Base-by-base conservation (phyloP, 2,888 invertebrate genomes). In the Andrena marginata region DNA sequence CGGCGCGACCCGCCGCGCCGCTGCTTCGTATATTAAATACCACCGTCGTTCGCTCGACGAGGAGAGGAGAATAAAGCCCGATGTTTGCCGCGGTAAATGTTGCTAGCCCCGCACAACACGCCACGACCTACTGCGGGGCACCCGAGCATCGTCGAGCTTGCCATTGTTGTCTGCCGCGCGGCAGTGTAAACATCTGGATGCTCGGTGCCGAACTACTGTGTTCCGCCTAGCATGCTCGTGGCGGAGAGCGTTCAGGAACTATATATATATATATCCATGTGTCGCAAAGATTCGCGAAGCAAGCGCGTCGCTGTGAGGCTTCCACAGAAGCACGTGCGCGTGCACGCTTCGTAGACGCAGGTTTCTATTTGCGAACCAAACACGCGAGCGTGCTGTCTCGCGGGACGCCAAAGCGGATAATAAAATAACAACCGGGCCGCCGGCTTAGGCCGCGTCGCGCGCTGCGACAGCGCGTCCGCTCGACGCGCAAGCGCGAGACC, bases 11-110 rank as follows among this genome's bases (percentile, higher is more conserved):
- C 72, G 33, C 71, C 63, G 35, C 51, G 49, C n/a, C n/a, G 20
- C 10, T 10, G 26, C 48, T 63, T 75, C 49, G 31, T 75, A 26
- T 49, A 48, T 78, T 68, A 68, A 78, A 63, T 62, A 56, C n/a
- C 60, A 42, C 10, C 48, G n/a, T 33, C n/a, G 29, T 13, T 31
- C 49, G 33, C 59, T 60, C 10, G 20, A 2, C 42, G 16, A 33
- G 3, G 42, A 23, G 23, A 23, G 23, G 35, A 48, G 29, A 35
- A 33, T 60, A 67, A 68, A 26, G 49, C 16, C 31, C 49, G 6
- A 42, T 10, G 67, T 42, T 60, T 10, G n/a, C 10, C 13, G 48
- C 0, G 60, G 60, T 60, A 60, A 75, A 67, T 67, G 67, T 62
- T 67, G 42, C 60, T 26, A 49, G 49, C 23, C 48, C 4, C 54